A percentile compares a stretch with the other conserved stretches of the same genome.
Evolutionary conservation across 2,113 vertebrate genomes (phyloP).

Genomic region (Chaetorhynchus papuensis): DNA sequence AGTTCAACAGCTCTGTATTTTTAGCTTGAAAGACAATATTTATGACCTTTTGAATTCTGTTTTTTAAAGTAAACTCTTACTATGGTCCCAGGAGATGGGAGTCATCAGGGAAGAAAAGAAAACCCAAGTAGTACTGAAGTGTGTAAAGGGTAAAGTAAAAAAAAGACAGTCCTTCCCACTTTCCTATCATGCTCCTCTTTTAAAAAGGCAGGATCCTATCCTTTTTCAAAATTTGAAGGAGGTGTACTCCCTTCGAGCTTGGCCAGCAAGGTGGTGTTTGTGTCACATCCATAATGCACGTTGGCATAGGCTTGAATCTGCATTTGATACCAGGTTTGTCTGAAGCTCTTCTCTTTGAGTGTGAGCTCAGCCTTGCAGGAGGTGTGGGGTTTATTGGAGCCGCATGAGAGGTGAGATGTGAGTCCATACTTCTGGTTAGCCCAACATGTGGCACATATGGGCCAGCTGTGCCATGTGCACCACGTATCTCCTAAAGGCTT

Average conservation of each 20-base stretch:
- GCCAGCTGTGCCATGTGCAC: neutral
- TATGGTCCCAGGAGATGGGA: neutral
- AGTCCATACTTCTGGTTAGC: neutral
- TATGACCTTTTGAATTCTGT: neutral
- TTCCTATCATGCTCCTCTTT: neutral
- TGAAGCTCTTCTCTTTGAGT: neutral
- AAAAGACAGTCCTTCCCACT: neutral
- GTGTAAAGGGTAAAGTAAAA: neutral
- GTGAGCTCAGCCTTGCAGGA: neutral
- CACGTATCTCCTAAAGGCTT: neutral
- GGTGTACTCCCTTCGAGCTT: neutral
- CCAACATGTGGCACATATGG: rapidly evolving
- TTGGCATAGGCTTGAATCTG: neutral
- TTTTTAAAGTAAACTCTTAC: neutral
- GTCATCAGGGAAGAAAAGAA: neutral
- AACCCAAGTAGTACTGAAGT: neutral
- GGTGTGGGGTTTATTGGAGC: neutral
- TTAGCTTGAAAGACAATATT: neutral
- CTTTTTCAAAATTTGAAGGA: neutral
- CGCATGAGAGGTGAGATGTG: rapidly evolving
- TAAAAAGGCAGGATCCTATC: neutral
- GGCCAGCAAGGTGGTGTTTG: neutral
- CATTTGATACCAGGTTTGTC: neutral
- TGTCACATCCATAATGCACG: neutral
- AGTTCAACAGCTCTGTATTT: neutral